A percentile compares a stretch with the other conserved stretches of the same genome.
Conservation (phyloP, 2,888 invertebrate species). For the Eumacrocentrus americanus region DNA sequence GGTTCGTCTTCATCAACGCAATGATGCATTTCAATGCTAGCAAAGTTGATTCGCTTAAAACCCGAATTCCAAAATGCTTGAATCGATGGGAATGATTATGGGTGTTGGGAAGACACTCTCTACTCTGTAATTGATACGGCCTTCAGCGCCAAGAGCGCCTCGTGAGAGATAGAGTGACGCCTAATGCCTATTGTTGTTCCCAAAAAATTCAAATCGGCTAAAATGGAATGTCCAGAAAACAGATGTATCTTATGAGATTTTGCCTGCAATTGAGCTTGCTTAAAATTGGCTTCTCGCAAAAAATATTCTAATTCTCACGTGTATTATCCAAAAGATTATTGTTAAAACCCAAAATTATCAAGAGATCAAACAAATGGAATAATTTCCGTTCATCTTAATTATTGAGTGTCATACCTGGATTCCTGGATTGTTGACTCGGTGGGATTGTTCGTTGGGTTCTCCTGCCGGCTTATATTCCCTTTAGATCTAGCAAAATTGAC, state of each 20-base stretch:
- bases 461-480: conserved; percentile 54
- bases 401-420: conserved; percentile 48
- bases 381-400: not conserved
- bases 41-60: too few species aligned
- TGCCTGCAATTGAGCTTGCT: not conserved
- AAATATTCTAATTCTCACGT: not conserved
- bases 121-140: conserved; percentile 9
- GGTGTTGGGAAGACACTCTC: conserved; percentile 23
- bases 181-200: conserved; percentile 28
- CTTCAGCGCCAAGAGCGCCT: conserved; percentile 36
- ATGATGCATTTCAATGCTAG: too few species aligned
- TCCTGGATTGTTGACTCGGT: conserved; percentile 43
- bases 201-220: not conserved
- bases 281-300: not conserved
- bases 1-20: too few species aligned
- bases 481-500: conserved; percentile 55
- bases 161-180: conserved; percentile 7
- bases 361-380: not conserved
- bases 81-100: conserved; percentile 25
- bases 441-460: conserved; percentile 43
- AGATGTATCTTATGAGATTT: not conserved
- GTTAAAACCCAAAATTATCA: not conserved
- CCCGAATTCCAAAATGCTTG: too few species aligned
- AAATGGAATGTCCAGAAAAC: not conserved
- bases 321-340: too few species aligned